Base-by-base conservation (phyloP, 2,888 invertebrate species). In the Hetaerina titia region DNA sequence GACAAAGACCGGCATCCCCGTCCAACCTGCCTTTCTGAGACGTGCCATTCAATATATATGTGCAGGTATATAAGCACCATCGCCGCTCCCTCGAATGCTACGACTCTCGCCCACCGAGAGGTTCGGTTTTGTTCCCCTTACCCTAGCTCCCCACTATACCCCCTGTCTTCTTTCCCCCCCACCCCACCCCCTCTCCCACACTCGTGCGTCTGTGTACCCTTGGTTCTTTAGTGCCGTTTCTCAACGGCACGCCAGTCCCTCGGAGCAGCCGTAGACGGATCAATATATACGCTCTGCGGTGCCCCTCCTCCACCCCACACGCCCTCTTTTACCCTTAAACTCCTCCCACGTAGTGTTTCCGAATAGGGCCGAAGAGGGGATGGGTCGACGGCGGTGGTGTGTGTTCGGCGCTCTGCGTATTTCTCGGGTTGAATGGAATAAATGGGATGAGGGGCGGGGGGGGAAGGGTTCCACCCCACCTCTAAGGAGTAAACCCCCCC, bases 251-350 rank as follows among this genome's bases (percentile, higher is more conserved):
- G 31, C 13, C 45, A 45, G 45, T 45, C 45, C 45, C 45, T 45
- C n/a, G 81, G 25, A n/a, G 69, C 22, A 22, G 90, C 92, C 69
- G 69, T 74, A 92, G 92, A 69, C 92, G 92, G 92, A 92, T 92
- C 92, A 92, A 92, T 92, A 92, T 92, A 57, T 56, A 56, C 64
- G 69, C 92, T 22, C 81, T 81, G 81, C 81, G 81, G 81, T 81
- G 31, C 81, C 81, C n/a, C 22, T 9, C n/a, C 69, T 69, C 69
- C n/a, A 69, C 69, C 22, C 69, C n/a, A 5, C n/a, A 69, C 81
- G 13, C 81, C 81, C 31, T 31, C 11, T 31, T 13, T 31, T 81
- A 81, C 81, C 81, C 81, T 81, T 81, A 31, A 81, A 81, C 81
- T 60, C 81, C 81, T 81, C 81, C 31, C 13, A 25, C 81, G 9